Evolutionary conservation across 2,888 invertebrate genomes (phyloP).

Genomic region (Phymatocera aterrima): DNA sequence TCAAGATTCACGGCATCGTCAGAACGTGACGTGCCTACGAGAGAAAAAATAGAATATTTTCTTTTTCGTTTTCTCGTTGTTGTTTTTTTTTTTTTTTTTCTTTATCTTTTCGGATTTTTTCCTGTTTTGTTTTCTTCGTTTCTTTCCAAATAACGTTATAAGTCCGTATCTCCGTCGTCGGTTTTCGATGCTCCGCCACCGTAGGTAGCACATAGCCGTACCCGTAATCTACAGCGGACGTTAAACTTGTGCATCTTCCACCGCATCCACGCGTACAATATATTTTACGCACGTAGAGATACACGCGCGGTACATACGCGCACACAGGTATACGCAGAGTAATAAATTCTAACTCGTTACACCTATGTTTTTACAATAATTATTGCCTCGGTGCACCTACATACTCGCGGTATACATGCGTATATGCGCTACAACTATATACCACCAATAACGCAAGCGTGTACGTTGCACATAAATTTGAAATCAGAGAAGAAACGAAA

Average conservation of each 20-base stretch:
- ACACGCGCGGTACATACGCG: background rate
- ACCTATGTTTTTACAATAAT: background rate
- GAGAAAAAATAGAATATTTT: too few species aligned
- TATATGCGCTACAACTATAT: background rate
- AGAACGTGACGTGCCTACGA: constrained; percentile 38
- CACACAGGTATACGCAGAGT: background rate
- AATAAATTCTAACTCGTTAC: background rate
- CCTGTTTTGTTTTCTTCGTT: background rate
- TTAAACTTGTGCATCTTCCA: background rate
- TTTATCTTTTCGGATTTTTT: background rate
- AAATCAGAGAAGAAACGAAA: too few species aligned
- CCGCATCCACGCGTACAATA: background rate
- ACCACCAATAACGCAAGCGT: background rate
- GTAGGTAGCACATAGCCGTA: too few species aligned
- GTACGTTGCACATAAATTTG: too few species aligned
- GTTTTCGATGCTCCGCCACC: constrained; percentile 3
- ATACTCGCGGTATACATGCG: too few species aligned
- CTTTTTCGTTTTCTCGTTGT: background rate
- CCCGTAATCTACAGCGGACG: too few species aligned
- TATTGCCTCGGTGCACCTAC: background rate
- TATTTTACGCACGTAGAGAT: too few species aligned
- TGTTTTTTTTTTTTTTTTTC: background rate
- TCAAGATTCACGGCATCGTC: constrained; percentile 35
- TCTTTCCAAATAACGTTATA: constrained; percentile 4
- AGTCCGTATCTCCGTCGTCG: background rate